Percentiles rank a stretch among this genome's conserved stretches.
phyloP scores from a whole-genome alignment of 2,888 invertebrate genomes.

The Spilosoma lubricipeda region DNA sequence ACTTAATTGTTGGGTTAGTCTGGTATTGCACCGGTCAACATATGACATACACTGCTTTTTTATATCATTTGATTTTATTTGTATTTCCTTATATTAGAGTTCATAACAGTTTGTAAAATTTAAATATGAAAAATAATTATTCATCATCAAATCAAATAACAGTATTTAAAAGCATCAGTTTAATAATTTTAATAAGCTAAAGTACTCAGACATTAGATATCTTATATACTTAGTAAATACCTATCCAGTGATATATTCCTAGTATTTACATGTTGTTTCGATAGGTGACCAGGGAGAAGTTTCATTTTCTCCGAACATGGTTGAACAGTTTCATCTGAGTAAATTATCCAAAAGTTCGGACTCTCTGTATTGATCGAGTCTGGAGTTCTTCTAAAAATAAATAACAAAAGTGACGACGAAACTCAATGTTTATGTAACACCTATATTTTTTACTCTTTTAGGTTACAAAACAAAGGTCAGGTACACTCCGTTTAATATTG shows the following conservation, averaged over 20 bases:
- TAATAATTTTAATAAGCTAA: background rate
- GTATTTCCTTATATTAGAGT: background rate
- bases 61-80: background rate
- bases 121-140: background rate
- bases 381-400: constrained; percentile 21
- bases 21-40: constrained; percentile 19
- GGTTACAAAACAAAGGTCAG: no score
- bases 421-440: background rate
- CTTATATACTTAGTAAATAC: background rate
- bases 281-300: no score
- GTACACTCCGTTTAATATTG: no score
- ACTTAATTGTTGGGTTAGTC: constrained; percentile 42
- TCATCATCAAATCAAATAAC: no score
- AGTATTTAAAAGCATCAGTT: background rate
- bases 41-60: background rate
- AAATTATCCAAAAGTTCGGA: background rate
- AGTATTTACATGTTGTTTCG: no score
- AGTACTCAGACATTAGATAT: background rate
- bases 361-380: constrained; percentile 18
- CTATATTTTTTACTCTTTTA: background rate
- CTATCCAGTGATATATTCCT: no score
- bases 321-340: constrained; percentile 10
- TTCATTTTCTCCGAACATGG: background rate
- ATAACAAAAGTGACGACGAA: constrained; percentile 1
- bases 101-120: background rate